Evolutionary conservation across 2,113 vertebrate genomes (phyloP), one percentile per base, ranked within the genome.

Genomic region (Etheostoma cragini): DNA sequence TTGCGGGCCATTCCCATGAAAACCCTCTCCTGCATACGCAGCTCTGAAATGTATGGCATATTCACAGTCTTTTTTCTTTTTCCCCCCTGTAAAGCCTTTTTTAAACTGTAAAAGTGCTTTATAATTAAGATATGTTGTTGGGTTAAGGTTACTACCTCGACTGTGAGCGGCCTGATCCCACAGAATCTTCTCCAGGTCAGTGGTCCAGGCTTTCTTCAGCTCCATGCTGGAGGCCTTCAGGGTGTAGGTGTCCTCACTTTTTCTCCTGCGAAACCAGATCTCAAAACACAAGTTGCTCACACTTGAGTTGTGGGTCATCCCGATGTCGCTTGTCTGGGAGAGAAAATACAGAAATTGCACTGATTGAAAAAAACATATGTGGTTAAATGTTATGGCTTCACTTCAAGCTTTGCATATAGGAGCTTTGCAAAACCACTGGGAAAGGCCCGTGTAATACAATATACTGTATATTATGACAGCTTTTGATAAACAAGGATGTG

Each of bases 1-100:
- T 94, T 96, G 73, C 85, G 88, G 58, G 93, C 93, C 68, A 96
- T 94, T 76, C 96, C 96, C 93, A 96, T 96, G 78, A 95, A 96
- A 49, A 94, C 93, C 61, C 95, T 90, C 87, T 96, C 96, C 89
- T 96, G 95, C 87, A 95, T 88, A 4, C 95, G 94, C 67, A 95
- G 88, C 79, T 96, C 96, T 96, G 79, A 30, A 88, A 78, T 53
- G 78, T 19, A 38, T 1, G 42, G 8, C 19, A 54, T 24, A 67
- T 56, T 49, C 6, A 35, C 10, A 42, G 54, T 13, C 15, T 19
- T 14, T 45, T 60, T 60, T 19, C n/a, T 38, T 56, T 49, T 21
- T 58, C 6, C 45, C 47, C 62, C 5, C 42, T 30, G 11, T 15
- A 12, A 50, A 65, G 13, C 49, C 47, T n/a, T n/a, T 66, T 52